Base-by-base conservation (phyloP, 1,140 invertebrate species). In the Epicauta chinensis region DNA sequence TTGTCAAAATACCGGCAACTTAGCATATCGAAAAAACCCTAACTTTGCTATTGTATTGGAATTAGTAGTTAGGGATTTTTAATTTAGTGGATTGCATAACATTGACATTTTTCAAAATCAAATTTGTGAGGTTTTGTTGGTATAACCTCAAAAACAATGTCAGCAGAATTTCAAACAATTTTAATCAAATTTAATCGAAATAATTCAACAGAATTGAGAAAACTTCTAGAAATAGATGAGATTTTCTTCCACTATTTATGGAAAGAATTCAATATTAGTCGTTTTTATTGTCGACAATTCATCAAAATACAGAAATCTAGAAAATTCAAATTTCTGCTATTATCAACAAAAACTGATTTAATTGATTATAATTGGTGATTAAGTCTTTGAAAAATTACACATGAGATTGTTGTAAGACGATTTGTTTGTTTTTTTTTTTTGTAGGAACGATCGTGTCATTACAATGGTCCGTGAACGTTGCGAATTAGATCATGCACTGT, bases 401-500 rank as follows among this genome's bases (percentile, higher is more conserved):
- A n/a, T n/a, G n/a, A n/a, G n/a, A n/a, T n/a, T n/a, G n/a, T n/a
- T n/a, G n/a, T n/a, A 30, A 49, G 30, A 31, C 30, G 10, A 32
- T 41, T 43, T 16, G 1, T 49, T 45, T 35, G 9, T 49, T 38
- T 49, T 42, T 9, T 37, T 32, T 1, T 36, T 49, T 57, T 54
- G 17, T 12, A 64, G 60, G 64, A 66, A 65, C 51, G 45, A 62
- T 11, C 14, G 55, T 14, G 35, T 66, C 11, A 50, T 35, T 45
- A 23, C 42, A 45, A 74, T 77, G 59, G 72, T 71, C 15, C 72
- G 74, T 71, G 83, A 89, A 71, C 75, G 77, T 56, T 76, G 83
- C 56, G 84, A 92, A 72, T 73, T 93, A 55, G 89, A 93, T 65
- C 80, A 89, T 75, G 77, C 86, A 6, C 86, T 96, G 78, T 91